Conservation (phyloP, 2,113 vertebrate genomes). For the Xenopus borealis region DNA sequence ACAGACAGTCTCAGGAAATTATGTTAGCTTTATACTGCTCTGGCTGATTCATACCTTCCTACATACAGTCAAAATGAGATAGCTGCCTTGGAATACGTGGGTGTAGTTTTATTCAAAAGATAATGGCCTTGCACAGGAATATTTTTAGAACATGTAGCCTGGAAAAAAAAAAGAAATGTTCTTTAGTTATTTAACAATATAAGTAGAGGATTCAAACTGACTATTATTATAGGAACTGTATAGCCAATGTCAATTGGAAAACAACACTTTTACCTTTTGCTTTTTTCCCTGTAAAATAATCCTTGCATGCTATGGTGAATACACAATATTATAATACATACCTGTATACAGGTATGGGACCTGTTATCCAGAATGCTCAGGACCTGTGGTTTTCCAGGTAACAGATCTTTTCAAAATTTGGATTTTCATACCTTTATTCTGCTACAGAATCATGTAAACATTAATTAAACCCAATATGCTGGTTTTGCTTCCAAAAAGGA, state of each 20-base stretch:
- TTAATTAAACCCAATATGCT: too few relatives aligned
- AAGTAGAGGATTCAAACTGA: constrained; percentile 20
- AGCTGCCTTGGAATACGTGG: constrained; percentile 52
- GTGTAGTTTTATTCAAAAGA: constrained; percentile 49
- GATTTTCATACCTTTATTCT: too few relatives aligned
- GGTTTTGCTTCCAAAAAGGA: too few relatives aligned
- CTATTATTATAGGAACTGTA: constrained; percentile 1
- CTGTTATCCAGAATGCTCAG: too few relatives aligned
- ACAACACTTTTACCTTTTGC: too few relatives aligned
- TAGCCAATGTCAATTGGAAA: neutral
- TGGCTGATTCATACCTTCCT: constrained; percentile 71
- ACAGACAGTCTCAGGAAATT: constrained; percentile 52
- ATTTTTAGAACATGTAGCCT: constrained; percentile 50
- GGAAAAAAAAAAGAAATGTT: constrained; percentile 42
- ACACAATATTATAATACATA: too few relatives aligned
- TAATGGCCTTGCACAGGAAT: constrained; percentile 49
- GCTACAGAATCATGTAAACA: too few relatives aligned
- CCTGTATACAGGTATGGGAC: too few relatives aligned
- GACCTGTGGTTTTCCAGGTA: too few relatives aligned
- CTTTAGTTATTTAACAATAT: constrained; percentile 32
- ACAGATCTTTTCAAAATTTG: too few relatives aligned
- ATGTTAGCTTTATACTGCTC: constrained; percentile 54
- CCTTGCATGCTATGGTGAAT: too few relatives aligned
- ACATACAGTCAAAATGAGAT: constrained; percentile 53
- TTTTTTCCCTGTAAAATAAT: too few relatives aligned